These are phyloP conservation scores for Thalpophila matura DNA, from an alignment of 2,888 invertebrate genomes.

Conservation along the genomic window DNA sequence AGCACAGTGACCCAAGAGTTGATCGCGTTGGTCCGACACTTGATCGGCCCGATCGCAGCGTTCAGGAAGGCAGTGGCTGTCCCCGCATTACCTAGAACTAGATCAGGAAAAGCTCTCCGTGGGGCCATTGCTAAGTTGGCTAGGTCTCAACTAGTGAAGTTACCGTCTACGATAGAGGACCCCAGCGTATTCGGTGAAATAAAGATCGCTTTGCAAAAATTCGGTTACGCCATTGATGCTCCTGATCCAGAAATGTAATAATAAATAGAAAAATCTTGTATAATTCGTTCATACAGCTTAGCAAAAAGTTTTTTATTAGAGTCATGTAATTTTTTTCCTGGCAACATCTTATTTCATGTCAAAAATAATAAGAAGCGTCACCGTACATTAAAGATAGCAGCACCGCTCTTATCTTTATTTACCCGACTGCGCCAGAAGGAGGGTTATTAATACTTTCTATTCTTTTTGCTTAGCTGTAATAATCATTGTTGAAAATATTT, in stretches of 20 bases:
- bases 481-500: neutral
- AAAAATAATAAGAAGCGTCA: too few relatives aligned
- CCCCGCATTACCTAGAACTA: slow-evolving; percentile 95
- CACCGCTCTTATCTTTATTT: too few relatives aligned
- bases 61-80: slow-evolving; percentile 96
- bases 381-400: too few relatives aligned
- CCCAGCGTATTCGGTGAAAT: slow-evolving; percentile 95
- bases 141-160: slow-evolving; percentile 94
- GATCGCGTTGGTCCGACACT: slow-evolving; percentile 83
- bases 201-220: slow-evolving; percentile 93
- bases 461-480: slow-evolving; percentile 1
- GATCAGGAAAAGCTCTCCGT: slow-evolving; percentile 93
- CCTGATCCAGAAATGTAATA: slow-evolving; percentile 91
- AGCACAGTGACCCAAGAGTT: slow-evolving; percentile 84
- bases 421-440: too few relatives aligned
- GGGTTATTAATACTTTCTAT: neutral
- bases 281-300: neutral
- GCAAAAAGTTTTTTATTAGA: neutral
- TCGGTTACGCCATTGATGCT: slow-evolving; percentile 94
- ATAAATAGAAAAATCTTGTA: slow-evolving; percentile 6
- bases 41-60: slow-evolving; percentile 97
- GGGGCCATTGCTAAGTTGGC: slow-evolving; percentile 97
- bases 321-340: neutral
- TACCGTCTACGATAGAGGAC: slow-evolving; percentile 97
- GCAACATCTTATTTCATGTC: slow-evolving; percentile 2